These are phyloP conservation scores for Callimorpha dominula DNA, from an alignment of 2,888 invertebrate species.

Conservation along the genomic window DNA sequence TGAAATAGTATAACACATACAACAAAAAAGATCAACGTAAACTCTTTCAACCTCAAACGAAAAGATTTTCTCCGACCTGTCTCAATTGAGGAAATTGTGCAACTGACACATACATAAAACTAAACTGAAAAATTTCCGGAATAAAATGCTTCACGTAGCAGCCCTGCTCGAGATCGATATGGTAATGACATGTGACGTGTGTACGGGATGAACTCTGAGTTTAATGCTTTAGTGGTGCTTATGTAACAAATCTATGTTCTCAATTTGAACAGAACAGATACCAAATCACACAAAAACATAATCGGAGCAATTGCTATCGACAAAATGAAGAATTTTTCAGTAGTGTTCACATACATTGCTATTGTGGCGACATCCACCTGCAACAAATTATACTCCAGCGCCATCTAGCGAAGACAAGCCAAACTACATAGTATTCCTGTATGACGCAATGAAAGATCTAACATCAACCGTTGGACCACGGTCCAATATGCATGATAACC, in stretches of 20 bases:
- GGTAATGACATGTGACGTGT: conserved; percentile 40
- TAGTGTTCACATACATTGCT: not conserved
- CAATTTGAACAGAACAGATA: not conserved
- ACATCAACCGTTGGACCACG: too few species aligned
- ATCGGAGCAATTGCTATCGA: not conserved
- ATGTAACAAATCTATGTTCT: conserved; percentile 5
- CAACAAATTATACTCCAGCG: not conserved
- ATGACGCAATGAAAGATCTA: too few species aligned
- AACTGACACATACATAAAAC: conserved; percentile 9
- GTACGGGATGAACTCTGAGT: conserved; percentile 36
- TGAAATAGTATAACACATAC: not conserved
- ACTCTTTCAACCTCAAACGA: not conserved
- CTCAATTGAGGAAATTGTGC: conserved; percentile 20
- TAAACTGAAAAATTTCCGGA: conserved; percentile 9
- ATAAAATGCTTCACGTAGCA: conserved; percentile 19
- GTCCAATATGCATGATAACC: too few species aligned
- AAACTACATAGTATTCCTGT: not conserved
- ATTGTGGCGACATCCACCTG: not conserved
- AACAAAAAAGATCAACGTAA: not conserved
- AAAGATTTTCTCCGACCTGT: not conserved
- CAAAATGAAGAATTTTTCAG: not conserved
- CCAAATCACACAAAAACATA: not conserved
- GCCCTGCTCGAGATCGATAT: conserved; percentile 41
- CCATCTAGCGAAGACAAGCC: not conserved
- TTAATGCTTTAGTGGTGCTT: conserved; percentile 32